Evolutionary conservation across 2,888 invertebrate genomes (phyloP).

Genomic region (Cyaniris semiargus): DNA sequence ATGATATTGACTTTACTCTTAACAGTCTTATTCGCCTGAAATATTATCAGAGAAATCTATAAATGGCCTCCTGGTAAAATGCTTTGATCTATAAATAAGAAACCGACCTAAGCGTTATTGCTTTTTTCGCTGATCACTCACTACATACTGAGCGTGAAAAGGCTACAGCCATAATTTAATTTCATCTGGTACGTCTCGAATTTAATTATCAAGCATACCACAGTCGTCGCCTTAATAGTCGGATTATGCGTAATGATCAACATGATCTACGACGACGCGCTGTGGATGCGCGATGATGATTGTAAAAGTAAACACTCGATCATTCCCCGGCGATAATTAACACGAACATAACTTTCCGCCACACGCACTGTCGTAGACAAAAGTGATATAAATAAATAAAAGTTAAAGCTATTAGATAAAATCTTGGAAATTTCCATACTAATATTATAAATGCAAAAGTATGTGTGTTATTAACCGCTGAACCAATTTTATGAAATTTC

Average conservation of each 20-base stretch:
- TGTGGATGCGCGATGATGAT: background rate
- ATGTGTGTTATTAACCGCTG: no score
- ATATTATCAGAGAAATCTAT: no score
- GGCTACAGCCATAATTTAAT: background rate
- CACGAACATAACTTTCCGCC: conserved; percentile 18
- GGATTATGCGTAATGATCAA: background rate
- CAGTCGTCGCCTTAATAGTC: background rate
- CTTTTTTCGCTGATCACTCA: background rate
- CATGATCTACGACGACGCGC: background rate
- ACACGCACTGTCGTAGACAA: background rate
- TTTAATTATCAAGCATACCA: background rate
- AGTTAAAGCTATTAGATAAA: no score
- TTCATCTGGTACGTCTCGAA: background rate
- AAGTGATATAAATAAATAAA: background rate
- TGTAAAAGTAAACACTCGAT: conserved; percentile 22
- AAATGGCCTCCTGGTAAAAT: no score
- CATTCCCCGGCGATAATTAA: background rate
- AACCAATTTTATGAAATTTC: no score
- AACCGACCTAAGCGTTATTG: no score
- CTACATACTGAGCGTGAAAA: background rate
- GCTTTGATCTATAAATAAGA: no score
- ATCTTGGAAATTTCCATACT: no score
- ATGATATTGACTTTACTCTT: no score
- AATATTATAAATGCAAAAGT: no score
- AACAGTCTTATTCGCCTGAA: no score